Percentiles rank a stretch among this genome's conserved stretches.
Evolutionary conservation across 2,113 vertebrate species (phyloP).

Genomic region (Aphyosemion australe): DNA sequence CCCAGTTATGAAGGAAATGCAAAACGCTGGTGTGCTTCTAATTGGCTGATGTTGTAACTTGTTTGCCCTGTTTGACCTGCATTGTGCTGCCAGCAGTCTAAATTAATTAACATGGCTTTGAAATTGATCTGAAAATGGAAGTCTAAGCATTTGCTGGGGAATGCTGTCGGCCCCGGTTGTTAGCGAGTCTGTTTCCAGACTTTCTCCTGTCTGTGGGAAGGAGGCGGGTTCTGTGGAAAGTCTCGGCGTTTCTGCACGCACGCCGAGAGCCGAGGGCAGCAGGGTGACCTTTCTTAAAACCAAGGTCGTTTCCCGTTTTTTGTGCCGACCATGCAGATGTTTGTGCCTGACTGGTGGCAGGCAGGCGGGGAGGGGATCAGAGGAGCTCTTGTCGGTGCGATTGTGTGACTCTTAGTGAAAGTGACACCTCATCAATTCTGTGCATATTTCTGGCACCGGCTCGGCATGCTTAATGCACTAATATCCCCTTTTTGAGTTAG

Average conservation of each 20-base stretch:
- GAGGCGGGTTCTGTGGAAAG: slow-evolving; percentile 19
- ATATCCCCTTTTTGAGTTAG: slow-evolving; percentile 59
- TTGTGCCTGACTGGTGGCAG: slow-evolving; percentile 72
- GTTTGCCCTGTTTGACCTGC: slow-evolving; percentile 75
- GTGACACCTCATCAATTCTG: slow-evolving; percentile 82
- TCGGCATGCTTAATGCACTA: slow-evolving; percentile 72
- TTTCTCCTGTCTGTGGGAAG: slow-evolving; percentile 57
- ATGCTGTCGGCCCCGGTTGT: slow-evolving; percentile 66
- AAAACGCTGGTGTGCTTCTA: slow-evolving; percentile 66
- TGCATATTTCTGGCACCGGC: slow-evolving; percentile 74
- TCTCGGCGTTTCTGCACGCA: slow-evolving; percentile 41
- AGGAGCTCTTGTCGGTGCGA: slow-evolving; percentile 71
- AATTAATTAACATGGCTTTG: slow-evolving; percentile 77
- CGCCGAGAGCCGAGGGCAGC: slow-evolving; percentile 56
- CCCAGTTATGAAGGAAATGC: slow-evolving; percentile 50
- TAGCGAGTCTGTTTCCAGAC: slow-evolving; percentile 62
- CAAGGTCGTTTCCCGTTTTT: slow-evolving; percentile 74
- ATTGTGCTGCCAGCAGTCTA: slow-evolving; percentile 75
- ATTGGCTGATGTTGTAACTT: slow-evolving; percentile 76
- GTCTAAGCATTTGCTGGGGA: slow-evolving; percentile 67
- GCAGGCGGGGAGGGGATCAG: slow-evolving; percentile 71
- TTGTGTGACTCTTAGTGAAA: slow-evolving; percentile 80
- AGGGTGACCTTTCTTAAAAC: slow-evolving; percentile 75
- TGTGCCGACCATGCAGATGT: slow-evolving; percentile 68
- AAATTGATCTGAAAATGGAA: slow-evolving; percentile 75